Evolutionary conservation across 2,113 vertebrate genomes (phyloP).

Genomic region (Macquaria australasica): DNA sequence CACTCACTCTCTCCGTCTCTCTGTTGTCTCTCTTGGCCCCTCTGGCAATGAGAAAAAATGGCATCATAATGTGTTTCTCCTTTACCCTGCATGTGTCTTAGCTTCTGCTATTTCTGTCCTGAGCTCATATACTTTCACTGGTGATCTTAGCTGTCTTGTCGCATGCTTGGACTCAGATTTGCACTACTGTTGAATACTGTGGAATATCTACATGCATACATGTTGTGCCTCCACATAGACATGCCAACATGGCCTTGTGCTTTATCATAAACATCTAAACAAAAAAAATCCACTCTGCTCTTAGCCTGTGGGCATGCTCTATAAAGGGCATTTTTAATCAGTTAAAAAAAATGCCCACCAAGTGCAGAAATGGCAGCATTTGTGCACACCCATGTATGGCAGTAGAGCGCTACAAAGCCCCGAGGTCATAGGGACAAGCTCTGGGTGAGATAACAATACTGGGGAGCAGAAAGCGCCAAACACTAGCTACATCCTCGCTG

Average conservation of each 20-base stretch:
- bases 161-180: slow-evolving; percentile 4
- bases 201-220: background rate
- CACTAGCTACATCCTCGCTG: slow-evolving; percentile 16
- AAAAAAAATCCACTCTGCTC: slow-evolving; percentile 52
- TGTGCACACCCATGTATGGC: slow-evolving; percentile 77
- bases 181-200: slow-evolving; percentile 2
- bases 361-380: slow-evolving; percentile 53
- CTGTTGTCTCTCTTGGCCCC: slow-evolving; percentile 41
- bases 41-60: slow-evolving; percentile 58
- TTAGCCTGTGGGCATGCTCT: slow-evolving; percentile 62
- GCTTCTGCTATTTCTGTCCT: slow-evolving; percentile 64
- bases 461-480: slow-evolving; percentile 28
- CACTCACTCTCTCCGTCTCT: slow-evolving; percentile 8
- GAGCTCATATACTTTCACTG: slow-evolving; percentile 33
- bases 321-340: slow-evolving; percentile 83
- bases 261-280: slow-evolving; percentile 60
- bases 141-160: slow-evolving; percentile 18
- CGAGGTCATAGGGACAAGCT: slow-evolving; percentile 51
- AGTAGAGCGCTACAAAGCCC: slow-evolving; percentile 74
- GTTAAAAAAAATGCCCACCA: slow-evolving; percentile 73
- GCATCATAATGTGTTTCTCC: slow-evolving; percentile 47
- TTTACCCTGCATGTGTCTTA: slow-evolving; percentile 54
- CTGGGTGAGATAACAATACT: slow-evolving; percentile 62
- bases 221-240: background rate
- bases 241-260: slow-evolving; percentile 1